Percentiles rank a stretch among this genome's conserved stretches.
phyloP scores from a whole-genome alignment of 2,888 invertebrate genomes.

The Mimachlamys varia region DNA sequence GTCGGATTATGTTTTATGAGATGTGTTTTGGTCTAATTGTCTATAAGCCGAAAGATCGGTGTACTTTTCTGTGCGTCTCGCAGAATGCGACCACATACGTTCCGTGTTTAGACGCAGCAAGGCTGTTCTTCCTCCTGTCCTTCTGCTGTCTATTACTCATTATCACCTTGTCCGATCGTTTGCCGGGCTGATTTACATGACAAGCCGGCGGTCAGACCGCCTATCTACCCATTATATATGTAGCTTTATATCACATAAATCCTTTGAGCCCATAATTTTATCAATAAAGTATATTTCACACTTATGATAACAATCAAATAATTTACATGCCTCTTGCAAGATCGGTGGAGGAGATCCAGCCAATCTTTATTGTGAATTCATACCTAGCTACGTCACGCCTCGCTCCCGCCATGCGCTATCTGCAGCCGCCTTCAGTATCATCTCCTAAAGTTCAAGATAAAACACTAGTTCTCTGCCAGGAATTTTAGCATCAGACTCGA shows the following conservation, averaged over 20 bases:
- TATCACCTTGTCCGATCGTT: conserved; percentile 3
- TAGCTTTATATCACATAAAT: conserved; percentile 28
- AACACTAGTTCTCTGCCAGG: conserved; percentile 27
- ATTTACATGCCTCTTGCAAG: conserved; percentile 31
- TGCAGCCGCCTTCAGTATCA: conserved; percentile 24
- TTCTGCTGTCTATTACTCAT: conserved; percentile 29
- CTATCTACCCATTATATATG: conserved; percentile 28
- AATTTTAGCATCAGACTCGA: conserved; percentile 2
- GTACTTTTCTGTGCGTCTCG: background rate
- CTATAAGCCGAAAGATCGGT: background rate
- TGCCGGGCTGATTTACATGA: background rate
- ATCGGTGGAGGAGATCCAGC: conserved; percentile 18
- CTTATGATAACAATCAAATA: conserved; percentile 28
- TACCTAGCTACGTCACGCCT: background rate
- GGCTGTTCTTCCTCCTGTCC: background rate
- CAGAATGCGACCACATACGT: conserved; percentile 1
- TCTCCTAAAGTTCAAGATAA: conserved; percentile 27
- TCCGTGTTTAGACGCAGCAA: background rate
- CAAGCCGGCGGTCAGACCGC: conserved; percentile 14
- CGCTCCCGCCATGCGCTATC: conserved; percentile 17
- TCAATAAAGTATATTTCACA: conserved; percentile 34
- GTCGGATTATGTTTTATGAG: conserved; percentile 22
- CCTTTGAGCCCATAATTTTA: conserved; percentile 29
- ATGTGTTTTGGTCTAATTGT: conserved; percentile 15
- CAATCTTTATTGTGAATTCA: background rate